Base-by-base conservation (phyloP, 1,140 invertebrate genomes). In the Varroa destructor region DNA sequence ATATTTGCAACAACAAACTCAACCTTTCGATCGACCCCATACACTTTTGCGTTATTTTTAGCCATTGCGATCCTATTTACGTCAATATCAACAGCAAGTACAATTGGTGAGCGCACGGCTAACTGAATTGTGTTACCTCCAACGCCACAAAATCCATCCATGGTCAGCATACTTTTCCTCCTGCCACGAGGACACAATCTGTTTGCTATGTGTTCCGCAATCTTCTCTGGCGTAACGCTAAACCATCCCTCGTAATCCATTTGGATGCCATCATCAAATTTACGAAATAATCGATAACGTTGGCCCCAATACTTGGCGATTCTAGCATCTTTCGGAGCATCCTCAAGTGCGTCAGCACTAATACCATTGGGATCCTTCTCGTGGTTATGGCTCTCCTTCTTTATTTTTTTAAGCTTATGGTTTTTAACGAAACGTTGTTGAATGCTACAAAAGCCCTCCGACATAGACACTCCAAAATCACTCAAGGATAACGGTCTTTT, bases 41-140 rank as follows among this genome's bases (percentile, higher is more conserved):
- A 97, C 25, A 97, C 85, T 56, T 79, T 75, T 0, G 94, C 92
- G 81, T 97, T 98, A 77, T 97, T 86, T 56, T 84, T 83, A 0
- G 93, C 93, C 77, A 92, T 80, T 75, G 86, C 85, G 73, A 98
- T 87, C 80, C 95, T 97, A 1, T 81, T 79, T 0, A 89, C 88
- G 80, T 97, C 92, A 71, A 96, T 93, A 78, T 97, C 94, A 75
- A 97, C 87, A 1, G 92, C 90, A 76, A 96, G 89, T 6, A 97
- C 93, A 91, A 80, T 54, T 76, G 88, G 83, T 78, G 91, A 93
- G 10, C 87, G 88, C 40, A 85, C 82, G 1, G 95, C 94, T 82
- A 99, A 97, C 80, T 98, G 94, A 78, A 99, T 98, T 0, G 91
- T 82, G 82, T 99, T 99, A 5, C 96, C 95, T 12, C 96, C 96